Base-by-base conservation (phyloP, 2,113 vertebrate species). In the Pheucticus melanocephalus region DNA sequence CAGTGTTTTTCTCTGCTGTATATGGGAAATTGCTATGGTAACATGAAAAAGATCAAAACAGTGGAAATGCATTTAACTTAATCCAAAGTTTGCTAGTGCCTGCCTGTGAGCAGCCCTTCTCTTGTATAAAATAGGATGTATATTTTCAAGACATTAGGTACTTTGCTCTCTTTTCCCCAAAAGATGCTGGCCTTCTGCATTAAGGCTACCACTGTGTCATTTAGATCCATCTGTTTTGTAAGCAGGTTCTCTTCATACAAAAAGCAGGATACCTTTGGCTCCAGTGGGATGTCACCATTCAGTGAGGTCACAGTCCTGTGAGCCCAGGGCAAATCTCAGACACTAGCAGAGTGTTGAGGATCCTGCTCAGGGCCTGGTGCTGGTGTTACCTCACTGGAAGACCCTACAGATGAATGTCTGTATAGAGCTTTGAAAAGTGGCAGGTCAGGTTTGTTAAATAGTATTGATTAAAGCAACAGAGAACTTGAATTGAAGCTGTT, bases 1-100 rank as follows among this genome's bases (percentile, higher is more conserved):
- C 76, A 92, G 69, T 14, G 2, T 27, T 75, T 84, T 90, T 48
- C 53, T 61, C 66, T 82, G 51, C 64, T 90, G 61, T 78, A 39
- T 86, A 88, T 72, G 25, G 65, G 64, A 82, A 92, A 96, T 95
- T 93, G 77, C 93, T 95, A 91, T 91, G 82, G 94, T 79, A 96
- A 94, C 69, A 0, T 53, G 48, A 82, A 88, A 81, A 94, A 76
- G 72, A 84, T 68, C 80, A 47, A 82, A 93, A 88, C 76, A 76
- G 37, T 78, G 78, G 64, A 86, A 93, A 84, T 79, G 33, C 35
- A 25, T 47, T 3, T 42, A 88, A 70, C 51, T 90, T 48, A 68
- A 90, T 83, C n/a, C 48, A 57, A 78, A 72, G 77, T 86, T 88
- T 88, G 39, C 35, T 90, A 24, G 54, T 82, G 56, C n/a, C 82